Base-by-base conservation (phyloP, 2,113 vertebrate genomes). In the Nesoenas mayeri region DNA sequence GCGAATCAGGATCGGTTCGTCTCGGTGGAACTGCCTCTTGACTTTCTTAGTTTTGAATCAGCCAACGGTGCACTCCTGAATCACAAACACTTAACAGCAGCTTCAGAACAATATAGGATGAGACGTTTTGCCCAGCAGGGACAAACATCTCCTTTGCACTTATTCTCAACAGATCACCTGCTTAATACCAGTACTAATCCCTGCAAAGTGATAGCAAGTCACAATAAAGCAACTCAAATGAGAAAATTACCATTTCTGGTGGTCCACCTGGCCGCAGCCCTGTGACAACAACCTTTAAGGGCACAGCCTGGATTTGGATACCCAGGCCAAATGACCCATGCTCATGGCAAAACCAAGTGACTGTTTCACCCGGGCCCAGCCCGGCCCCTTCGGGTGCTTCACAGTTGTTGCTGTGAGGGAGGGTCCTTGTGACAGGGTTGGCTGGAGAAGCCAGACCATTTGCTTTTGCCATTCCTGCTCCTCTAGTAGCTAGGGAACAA, bases 281-380 rank as follows among this genome's bases (percentile, higher is more conserved):
- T 16, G 98, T 95, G 81, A 98, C 71, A 16, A 98, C 85, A 42
- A 99, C 98, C 82, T 97, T 98, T 81, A 98, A 64, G 26, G 99
- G 98, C n/a, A 97, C 79, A 2, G 98, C 97, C 73, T 97, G 98
- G 62, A 98, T 98, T 97, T 98, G 98, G 85, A 98, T 88, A 83
- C 99, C 98, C 19, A 98, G 95, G 12, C 98, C 98, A 0, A 98
- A 98, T 0, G 98, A 98, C 86, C 99, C 98, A 0, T 95, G 92
- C 28, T 98, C 97, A 29, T 94, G 97, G 57, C 98, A 97, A 40
- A 89, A 92, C 64, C 98, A 96, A 36, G 96, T 97, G 62, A 98
- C 97, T 0, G 97, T 95, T 77, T 99, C 98, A 5, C 96, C 79
- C 57, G 96, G 94, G n/a, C 94, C 90, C 47, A 96, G 96, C 12